Evolutionary conservation across 2,113 vertebrate species (phyloP), one percentile per base, ranked within the genome.

Genomic region (Malaclemys terrapin): DNA sequence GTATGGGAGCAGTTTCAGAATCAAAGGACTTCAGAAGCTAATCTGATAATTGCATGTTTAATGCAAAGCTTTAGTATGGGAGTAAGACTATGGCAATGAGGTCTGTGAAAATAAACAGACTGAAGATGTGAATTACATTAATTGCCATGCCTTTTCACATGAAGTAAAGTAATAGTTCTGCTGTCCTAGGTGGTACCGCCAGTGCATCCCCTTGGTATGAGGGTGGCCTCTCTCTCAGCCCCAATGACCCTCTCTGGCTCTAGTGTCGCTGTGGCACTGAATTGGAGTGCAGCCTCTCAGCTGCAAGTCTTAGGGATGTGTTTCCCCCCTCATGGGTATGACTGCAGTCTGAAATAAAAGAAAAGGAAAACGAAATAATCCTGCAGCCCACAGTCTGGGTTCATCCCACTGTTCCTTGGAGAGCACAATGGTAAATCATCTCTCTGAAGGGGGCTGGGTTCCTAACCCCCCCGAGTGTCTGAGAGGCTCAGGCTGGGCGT

Each of bases 31-130:
- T 93, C 54, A 91, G 56, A 50, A 88, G 6, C 25, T 90, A 6
- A 2, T 76, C 42, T 94, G 42, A 59, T 80, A 91, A 84, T 80
- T 81, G 14, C 0, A 0, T 31, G 3, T 50, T 1, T 52, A n/a
- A 22, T 45, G 8, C 56, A 25, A 89, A 92, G 29, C 11, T 0
- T 92, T 89, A 88, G 45, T 38, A 10, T 50, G 8, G 6, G 29
- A 84, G 17, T 20, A 82, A 47, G 47, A 80, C 59, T 89, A 90
- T 90, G 13, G 24, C 42, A 93, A 65, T 59, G 47, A 75, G 25
- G 85, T 38, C 56, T 86, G 5, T 62, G 69, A 84, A 94, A 91
- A 79, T 52, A 88, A 81, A n/a, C 54, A 29, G 1, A 2, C 4
- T 22, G 53, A 19, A 93, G 57, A 31, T 83, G 38, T 85, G 76